Evolutionary conservation across 2,113 vertebrate genomes (phyloP).

Genomic region (Leptobrachium leishanense): DNA sequence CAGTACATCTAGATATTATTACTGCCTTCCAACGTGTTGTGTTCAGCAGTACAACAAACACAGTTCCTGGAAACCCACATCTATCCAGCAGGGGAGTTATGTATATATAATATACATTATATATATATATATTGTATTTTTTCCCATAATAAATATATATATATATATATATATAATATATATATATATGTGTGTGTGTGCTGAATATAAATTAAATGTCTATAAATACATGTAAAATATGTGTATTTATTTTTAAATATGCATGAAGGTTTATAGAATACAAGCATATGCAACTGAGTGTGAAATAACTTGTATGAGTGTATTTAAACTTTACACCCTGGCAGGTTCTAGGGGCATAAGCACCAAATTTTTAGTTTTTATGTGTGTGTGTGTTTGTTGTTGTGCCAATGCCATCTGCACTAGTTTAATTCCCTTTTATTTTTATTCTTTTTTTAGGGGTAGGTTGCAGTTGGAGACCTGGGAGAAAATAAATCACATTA

Average conservation of each 20-base stretch:
- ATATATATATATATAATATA: slow-evolving; percentile 9
- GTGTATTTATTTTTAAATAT: background rate
- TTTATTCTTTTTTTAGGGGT: background rate
- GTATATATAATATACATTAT: slow-evolving; percentile 4
- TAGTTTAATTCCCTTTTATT: background rate
- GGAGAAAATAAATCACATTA: background rate
- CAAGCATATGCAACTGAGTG: background rate
- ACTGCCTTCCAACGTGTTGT: slow-evolving; percentile 52
- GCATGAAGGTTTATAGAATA: too few relatives aligned
- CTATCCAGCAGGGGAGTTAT: too few relatives aligned
- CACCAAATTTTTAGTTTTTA: background rate
- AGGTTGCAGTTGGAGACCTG: background rate
- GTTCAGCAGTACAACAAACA: slow-evolving; percentile 31
- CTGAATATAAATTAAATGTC: background rate
- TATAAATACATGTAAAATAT: background rate
- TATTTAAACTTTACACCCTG: background rate
- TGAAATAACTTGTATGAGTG: slow-evolving; percentile 25
- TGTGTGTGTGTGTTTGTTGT: background rate
- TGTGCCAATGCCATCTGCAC: background rate
- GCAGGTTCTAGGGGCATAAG: too few relatives aligned
- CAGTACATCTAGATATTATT: slow-evolving; percentile 67
- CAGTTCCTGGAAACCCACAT: slow-evolving; percentile 1
- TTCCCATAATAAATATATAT: too few relatives aligned
- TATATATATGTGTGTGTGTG: background rate
- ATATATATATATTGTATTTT: background rate